Base-by-base conservation (phyloP, 2,797 vertebrate genomes). In the Spinibarbus caldwelli region DNA sequence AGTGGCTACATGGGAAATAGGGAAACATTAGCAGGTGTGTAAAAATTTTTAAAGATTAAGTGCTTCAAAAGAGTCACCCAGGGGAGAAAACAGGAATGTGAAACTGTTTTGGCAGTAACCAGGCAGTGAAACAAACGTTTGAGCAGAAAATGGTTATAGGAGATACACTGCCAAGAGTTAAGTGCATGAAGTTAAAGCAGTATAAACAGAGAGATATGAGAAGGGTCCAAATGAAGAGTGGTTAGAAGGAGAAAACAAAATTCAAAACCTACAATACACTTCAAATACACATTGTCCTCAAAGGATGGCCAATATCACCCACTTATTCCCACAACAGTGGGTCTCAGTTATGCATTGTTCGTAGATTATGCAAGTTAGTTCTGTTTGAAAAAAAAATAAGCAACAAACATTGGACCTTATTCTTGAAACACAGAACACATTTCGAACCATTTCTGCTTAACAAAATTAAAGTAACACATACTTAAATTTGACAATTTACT, bases 11-110 rank as follows among this genome's bases (percentile, higher is more conserved):
- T 85, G 57, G 77, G 64, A 86, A 88, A 82, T 14, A 72, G 62
- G 59, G 82, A 88, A 86, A 89, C 86, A 89, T 87, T 89, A 89
- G 86, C 88, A 87, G 86, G 83, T 85, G 84, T 85, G 85, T 82
- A 85, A 88, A 86, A 82, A 15, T 87, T 87, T 80, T 70, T 34
- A 88, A 85, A 86, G 78, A 87, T 86, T 85, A 86, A 88, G 82
- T 78, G 84, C 73, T 87, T 79, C 86, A 86, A 84, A 89, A 84
- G 82, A 89, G 88, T 87, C 86, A 86, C 86, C 88, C 88, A 72
- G 47, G 79, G 85, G 73, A 81, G 76, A 78, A 76, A 83, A 85
- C 36, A 64, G 71, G 73, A 86, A 86, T 29, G 71, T 68, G 66
- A 87, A 83, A 82, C 84, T 85, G 82, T 45, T 87, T 88, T 85